Percentiles rank a stretch among this genome's conserved stretches.
These are phyloP conservation scores for Epinotia brunnichana DNA, from an alignment of 2,888 invertebrate genomes.

Conservation along the genomic window DNA sequence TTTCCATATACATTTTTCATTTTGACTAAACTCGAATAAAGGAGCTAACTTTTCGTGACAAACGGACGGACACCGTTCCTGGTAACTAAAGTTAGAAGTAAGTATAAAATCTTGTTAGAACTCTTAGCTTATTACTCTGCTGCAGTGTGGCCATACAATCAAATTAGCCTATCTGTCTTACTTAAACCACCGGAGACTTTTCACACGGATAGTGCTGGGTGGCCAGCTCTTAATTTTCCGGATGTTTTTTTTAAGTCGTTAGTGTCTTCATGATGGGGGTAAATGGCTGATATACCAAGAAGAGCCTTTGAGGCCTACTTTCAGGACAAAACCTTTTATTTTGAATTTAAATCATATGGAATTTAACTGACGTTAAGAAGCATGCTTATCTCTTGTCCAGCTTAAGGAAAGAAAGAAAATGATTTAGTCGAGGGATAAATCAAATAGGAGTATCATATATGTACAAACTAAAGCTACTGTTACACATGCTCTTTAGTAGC, in stretches of 20 bases:
- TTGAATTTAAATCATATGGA: too few species aligned
- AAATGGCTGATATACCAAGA: too few species aligned
- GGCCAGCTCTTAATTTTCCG: constrained; percentile 11
- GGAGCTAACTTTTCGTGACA: constrained; percentile 15
- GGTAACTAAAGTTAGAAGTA: constrained; percentile 28
- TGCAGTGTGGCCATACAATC: constrained; percentile 32
- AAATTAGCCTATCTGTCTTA: constrained; percentile 35
- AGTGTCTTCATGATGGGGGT: neutral
- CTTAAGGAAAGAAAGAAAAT: too few species aligned
- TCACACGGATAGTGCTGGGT: neutral
- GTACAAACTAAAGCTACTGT: too few species aligned
- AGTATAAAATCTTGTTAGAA: constrained; percentile 35
- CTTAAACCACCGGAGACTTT: constrained; percentile 22
- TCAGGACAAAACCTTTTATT: too few species aligned
- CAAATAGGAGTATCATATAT: too few species aligned
- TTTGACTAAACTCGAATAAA: constrained; percentile 19
- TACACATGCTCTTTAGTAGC: too few species aligned
- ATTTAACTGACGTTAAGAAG: too few species aligned
- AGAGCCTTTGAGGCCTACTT: too few species aligned
- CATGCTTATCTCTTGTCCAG: too few species aligned
- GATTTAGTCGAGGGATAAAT: too few species aligned
- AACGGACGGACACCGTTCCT: constrained; percentile 21
- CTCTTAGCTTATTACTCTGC: constrained; percentile 35
- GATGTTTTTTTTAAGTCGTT: neutral
- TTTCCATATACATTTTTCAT: neutral